Conservation (phyloP, 2,888 invertebrate genomes). For the Dryocosmus kuriphilus region DNA sequence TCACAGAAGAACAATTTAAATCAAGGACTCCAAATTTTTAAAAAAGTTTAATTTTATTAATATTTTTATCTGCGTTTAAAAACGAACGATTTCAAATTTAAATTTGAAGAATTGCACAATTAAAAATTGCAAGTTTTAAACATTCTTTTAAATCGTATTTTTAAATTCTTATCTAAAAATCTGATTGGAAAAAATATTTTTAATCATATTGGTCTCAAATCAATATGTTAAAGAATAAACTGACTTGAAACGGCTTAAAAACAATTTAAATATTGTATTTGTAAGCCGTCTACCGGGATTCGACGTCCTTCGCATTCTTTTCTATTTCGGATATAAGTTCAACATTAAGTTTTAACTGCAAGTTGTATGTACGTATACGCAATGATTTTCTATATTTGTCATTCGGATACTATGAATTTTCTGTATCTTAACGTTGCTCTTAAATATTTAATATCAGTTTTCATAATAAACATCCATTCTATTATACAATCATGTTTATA, state of each 20-base stretch:
- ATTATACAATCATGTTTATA: too few relatives aligned
- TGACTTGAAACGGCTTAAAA: background rate
- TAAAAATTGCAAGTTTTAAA: too few relatives aligned
- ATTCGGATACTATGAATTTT: background rate
- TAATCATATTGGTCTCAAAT: background rate
- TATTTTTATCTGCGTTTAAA: too few relatives aligned
- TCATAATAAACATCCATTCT: too few relatives aligned
- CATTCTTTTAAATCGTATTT: too few relatives aligned
- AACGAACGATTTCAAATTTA: too few relatives aligned
- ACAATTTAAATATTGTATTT: background rate
- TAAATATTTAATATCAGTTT: background rate
- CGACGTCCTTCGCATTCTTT: background rate
- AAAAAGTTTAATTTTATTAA: too few relatives aligned
- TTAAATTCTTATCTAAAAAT: background rate
- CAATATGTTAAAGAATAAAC: background rate
- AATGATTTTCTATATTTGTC: background rate
- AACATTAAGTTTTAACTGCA: background rate
- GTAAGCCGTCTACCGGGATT: background rate
- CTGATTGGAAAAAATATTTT: background rate
- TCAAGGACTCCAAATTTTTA: too few relatives aligned
- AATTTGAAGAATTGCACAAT: too few relatives aligned
- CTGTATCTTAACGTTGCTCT: too few relatives aligned
- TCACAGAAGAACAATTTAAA: too few relatives aligned
- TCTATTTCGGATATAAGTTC: conserved; percentile 7
- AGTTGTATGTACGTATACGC: background rate